Conservation (phyloP, 2,113 vertebrate species). For the Callorhinus ursinus region DNA sequence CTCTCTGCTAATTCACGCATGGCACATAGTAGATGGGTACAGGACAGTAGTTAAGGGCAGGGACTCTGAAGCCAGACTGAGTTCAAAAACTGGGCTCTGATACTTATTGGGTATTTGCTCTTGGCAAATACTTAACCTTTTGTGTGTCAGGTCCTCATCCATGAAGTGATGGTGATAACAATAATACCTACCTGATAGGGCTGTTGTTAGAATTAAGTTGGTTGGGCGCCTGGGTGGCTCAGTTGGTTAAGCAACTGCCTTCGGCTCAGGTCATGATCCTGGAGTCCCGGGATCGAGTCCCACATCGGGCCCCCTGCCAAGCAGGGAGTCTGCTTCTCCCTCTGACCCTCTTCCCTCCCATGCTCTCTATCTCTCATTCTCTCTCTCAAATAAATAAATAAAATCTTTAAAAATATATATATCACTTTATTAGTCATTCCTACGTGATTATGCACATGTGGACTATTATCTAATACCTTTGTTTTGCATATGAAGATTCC, state of each 20-base stretch:
- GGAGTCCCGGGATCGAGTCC: too few relatives aligned
- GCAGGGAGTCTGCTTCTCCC: too few relatives aligned
- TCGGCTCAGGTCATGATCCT: too few relatives aligned
- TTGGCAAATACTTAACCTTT: constrained; percentile 8
- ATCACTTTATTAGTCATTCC: background rate
- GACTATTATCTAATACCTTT: background rate
- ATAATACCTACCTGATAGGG: background rate
- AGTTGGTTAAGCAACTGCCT: too few relatives aligned
- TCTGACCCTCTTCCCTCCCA: too few relatives aligned
- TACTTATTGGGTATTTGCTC: background rate
- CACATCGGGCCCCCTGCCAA: too few relatives aligned
- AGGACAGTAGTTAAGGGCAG: background rate
- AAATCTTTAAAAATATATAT: background rate
- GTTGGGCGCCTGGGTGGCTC: too few relatives aligned
- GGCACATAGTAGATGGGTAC: background rate
- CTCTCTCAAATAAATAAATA: too few relatives aligned
- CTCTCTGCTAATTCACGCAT: constrained; percentile 33
- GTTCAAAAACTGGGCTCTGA: constrained; percentile 33
- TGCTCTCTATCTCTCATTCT: too few relatives aligned
- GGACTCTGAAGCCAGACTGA: background rate
- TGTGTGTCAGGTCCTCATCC: background rate
- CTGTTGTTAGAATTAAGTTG: constrained; percentile 15
- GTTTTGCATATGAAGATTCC: constrained; percentile 20
- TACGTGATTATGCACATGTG: background rate
- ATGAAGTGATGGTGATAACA: background rate